Conservation (phyloP, 2,888 invertebrate genomes). For the Polyommatus iphigenia region DNA sequence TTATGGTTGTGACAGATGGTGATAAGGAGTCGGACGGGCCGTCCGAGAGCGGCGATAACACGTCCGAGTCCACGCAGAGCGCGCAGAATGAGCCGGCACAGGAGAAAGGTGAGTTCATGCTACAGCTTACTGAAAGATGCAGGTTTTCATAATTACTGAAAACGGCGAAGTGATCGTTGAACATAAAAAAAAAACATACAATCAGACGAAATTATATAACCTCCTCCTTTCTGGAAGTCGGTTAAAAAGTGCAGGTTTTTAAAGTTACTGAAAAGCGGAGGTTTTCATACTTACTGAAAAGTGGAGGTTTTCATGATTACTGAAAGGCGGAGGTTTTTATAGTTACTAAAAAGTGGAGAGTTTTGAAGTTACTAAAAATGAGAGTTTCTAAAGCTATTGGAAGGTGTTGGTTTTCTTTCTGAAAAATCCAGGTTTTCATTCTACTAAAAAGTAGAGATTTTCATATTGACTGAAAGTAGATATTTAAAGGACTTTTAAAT, state of each 20-base stretch:
- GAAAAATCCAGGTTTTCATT: background rate
- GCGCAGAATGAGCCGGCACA: slow-evolving; percentile 70
- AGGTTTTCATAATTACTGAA: background rate
- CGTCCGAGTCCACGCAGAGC: slow-evolving; percentile 73
- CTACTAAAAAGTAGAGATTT: background rate
- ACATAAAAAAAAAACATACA: too few relatives aligned
- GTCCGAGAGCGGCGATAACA: slow-evolving; percentile 77
- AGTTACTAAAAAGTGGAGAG: too few relatives aligned
- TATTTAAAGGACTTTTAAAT: too few relatives aligned
- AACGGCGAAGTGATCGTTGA: too few relatives aligned
- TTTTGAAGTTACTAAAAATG: too few relatives aligned
- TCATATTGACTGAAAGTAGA: too few relatives aligned
- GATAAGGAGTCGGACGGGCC: slow-evolving; percentile 77
- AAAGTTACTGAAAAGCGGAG: too few relatives aligned
- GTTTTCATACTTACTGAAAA: background rate
- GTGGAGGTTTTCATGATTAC: background rate
- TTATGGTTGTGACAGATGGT: slow-evolving; percentile 60
- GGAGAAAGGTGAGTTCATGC: slow-evolving; percentile 66
- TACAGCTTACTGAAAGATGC: background rate
- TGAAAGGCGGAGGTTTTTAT: too few relatives aligned
- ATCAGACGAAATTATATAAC: too few relatives aligned
- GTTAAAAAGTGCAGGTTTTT: background rate
- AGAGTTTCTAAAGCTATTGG: too few relatives aligned
- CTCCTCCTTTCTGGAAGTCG: too few relatives aligned
- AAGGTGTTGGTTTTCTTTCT: too few relatives aligned